A percentile compares a stretch with the other conserved stretches of the same genome.
These are phyloP conservation scores for Drosophila ercepeae DNA, from an alignment of 1,140 invertebrate species.

Conservation along the genomic window DNA sequence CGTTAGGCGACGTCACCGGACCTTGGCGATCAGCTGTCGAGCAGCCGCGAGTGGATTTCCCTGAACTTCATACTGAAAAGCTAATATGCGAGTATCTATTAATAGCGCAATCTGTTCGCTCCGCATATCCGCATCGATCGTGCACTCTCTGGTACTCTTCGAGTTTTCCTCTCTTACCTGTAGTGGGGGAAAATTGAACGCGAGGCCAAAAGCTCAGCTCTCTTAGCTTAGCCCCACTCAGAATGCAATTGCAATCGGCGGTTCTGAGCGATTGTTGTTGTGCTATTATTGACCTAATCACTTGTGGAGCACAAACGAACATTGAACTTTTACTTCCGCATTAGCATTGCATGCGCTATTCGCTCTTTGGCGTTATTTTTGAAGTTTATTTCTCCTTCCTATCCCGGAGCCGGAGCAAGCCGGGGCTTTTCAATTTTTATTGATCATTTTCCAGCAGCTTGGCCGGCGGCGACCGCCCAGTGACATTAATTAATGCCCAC, in stretches of 20 bases:
- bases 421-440: constrained; percentile 45
- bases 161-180: constrained; percentile 46
- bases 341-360: constrained; percentile 45
- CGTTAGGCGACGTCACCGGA: constrained; percentile 63
- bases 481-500: constrained; percentile 77
- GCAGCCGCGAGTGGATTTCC: constrained; percentile 66
- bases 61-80: constrained; percentile 73
- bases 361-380: constrained; percentile 26
- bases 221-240: constrained; percentile 33
- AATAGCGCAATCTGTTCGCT: constrained; percentile 47
- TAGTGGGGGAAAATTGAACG: constrained; percentile 47
- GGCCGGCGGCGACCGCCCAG: constrained; percentile 60
- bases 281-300: constrained; percentile 84
- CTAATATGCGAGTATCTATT: constrained; percentile 66
- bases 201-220: constrained; percentile 41
- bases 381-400: neutral
- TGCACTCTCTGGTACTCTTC: constrained; percentile 14
- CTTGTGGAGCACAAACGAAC: constrained; percentile 84
- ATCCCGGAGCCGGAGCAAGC: no score
- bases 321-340: constrained; percentile 84
- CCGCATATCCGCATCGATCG: constrained; percentile 47
- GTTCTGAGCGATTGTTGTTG: constrained; percentile 51
- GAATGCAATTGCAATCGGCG: constrained; percentile 20
- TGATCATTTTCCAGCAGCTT: constrained; percentile 60
- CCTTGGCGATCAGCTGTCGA: constrained; percentile 63